A percentile compares a stretch with the other conserved stretches of the same genome.
Evolutionary conservation across 2,888 invertebrate genomes (phyloP).

Genomic region (Leptinotarsa tumamoca): DNA sequence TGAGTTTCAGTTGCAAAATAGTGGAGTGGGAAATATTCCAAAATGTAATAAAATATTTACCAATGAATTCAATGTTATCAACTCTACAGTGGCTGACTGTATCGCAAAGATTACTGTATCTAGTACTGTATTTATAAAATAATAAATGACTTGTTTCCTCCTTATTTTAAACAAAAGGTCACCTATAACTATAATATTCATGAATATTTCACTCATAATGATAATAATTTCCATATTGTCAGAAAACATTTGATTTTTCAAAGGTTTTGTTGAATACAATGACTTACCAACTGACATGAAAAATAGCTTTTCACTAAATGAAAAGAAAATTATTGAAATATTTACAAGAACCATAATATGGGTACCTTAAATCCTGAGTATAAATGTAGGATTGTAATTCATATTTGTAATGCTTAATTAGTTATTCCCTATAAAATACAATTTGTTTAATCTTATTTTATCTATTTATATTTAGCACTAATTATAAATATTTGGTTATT

Average conservation of each 20-base stretch:
- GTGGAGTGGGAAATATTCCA: not conserved
- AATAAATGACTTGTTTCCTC: not conserved
- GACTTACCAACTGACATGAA: too few species aligned
- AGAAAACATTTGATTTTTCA: too few species aligned
- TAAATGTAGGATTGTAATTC: too few species aligned
- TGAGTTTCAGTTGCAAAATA: not conserved
- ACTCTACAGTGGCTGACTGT: not conserved
- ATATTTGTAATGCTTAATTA: too few species aligned
- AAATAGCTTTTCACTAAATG: too few species aligned
- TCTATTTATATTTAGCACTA: too few species aligned
- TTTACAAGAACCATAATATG: too few species aligned
- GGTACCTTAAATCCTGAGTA: not conserved
- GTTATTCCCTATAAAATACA: too few species aligned
- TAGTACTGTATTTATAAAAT: not conserved
- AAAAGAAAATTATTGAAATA: too few species aligned
- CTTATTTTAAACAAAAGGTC: not conserved
- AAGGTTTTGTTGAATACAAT: too few species aligned
- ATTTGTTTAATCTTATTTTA: too few species aligned
- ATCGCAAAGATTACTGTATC: slow-evolving; percentile 1
- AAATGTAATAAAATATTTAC: not conserved
- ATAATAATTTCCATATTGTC: not conserved
- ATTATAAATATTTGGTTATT: too few species aligned
- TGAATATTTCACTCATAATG: not conserved
- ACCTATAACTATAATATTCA: not conserved
- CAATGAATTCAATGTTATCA: not conserved